Percentiles rank a stretch among this genome's conserved stretches.
phyloP scores from a whole-genome alignment of 2,797 vertebrate species.

The Premnoplex brunnescens region DNA sequence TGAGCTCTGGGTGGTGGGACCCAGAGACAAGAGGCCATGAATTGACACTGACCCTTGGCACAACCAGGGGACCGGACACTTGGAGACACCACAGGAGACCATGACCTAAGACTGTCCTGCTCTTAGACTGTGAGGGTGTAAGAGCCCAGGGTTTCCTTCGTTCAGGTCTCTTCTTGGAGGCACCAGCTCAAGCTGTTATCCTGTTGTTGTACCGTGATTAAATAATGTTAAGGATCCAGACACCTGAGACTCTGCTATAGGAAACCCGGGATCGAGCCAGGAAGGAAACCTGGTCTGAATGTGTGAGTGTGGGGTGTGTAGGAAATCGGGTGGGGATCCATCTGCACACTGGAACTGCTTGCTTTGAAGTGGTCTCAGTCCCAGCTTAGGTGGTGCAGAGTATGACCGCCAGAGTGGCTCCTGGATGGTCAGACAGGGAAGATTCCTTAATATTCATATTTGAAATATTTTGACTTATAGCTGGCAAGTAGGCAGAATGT shows the following conservation, averaged over 20 bases:
- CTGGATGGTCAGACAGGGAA: background rate
- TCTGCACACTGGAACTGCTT: too few species aligned
- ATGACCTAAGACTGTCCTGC: background rate
- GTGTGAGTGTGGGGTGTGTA: background rate
- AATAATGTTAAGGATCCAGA: background rate
- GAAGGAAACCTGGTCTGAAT: background rate
- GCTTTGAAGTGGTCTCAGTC: background rate
- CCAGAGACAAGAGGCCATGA: background rate
- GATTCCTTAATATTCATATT: background rate
- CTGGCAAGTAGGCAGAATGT: background rate
- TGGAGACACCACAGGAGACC: background rate
- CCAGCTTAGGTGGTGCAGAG: background rate
- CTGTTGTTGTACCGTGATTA: background rate
- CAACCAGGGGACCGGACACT: background rate
- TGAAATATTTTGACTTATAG: background rate
- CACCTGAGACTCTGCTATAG: too few species aligned
- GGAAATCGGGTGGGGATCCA: background rate
- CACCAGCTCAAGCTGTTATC: background rate
- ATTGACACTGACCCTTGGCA: background rate
- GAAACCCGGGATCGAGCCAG: background rate
- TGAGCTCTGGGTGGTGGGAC: background rate
- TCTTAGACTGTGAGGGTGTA: background rate
- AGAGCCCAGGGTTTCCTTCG: background rate
- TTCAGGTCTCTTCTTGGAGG: background rate
- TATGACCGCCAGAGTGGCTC: background rate